Percentiles rank a stretch among this genome's conserved stretches.
Evolutionary conservation across 2,797 vertebrate species (phyloP).

Genomic region (Odontamblyopus rebecca): DNA sequence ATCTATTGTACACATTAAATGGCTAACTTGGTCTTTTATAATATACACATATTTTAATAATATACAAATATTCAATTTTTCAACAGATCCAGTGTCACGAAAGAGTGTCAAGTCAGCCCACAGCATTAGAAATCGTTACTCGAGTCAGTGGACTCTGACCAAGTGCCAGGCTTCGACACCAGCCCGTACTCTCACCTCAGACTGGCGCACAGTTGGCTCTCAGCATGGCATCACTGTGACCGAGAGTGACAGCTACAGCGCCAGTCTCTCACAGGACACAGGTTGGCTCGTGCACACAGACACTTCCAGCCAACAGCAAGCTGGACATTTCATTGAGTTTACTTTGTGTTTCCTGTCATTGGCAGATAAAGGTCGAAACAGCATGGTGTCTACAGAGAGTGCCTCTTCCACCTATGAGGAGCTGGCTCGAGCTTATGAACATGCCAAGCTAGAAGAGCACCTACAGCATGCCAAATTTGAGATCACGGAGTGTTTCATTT

Average conservation of each 20-base stretch:
- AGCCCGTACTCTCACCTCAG: slow-evolving; percentile 92
- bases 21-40: not conserved
- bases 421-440: slow-evolving; percentile 94
- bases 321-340: slow-evolving; percentile 15
- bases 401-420: slow-evolving; percentile 99
- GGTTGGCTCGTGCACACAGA: slow-evolving; percentile 72
- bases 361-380: slow-evolving; percentile 96
- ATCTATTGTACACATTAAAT: not conserved
- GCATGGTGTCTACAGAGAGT: slow-evolving; percentile 99
- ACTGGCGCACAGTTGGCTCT: slow-evolving; percentile 96
- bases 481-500: slow-evolving; percentile 99
- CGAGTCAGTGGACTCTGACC: slow-evolving; percentile 98
- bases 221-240: slow-evolving; percentile 98
- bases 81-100: slow-evolving; percentile 91
- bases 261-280: slow-evolving; percentile 98
- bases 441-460: slow-evolving; percentile 98
- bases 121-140: slow-evolving; percentile 95
- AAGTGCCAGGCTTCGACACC: slow-evolving; percentile 98
- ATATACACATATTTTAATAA: not conserved
- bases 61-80: slow-evolving; percentile 7
- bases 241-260: slow-evolving; percentile 98
- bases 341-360: not conserved
- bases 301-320: slow-evolving; percentile 34
- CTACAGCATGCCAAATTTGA: slow-evolving; percentile 97
- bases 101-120: slow-evolving; percentile 96